Evolutionary conservation across 2,113 vertebrate species (phyloP).

Genomic region (Mastomys coucha): DNA sequence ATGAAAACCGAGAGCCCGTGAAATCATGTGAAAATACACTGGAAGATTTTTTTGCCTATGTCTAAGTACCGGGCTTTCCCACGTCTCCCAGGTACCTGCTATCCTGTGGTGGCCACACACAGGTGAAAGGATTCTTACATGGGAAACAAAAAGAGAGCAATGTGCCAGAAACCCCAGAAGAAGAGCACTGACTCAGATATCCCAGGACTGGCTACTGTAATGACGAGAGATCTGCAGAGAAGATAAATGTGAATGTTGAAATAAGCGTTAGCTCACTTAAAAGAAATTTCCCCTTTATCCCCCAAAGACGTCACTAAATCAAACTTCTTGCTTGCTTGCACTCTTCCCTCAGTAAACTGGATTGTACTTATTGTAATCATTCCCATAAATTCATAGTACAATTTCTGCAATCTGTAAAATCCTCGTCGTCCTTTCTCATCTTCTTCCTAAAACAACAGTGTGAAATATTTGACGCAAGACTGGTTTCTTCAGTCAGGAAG

Average conservation of each 20-base stretch:
- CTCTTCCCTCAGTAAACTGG: slow-evolving; percentile 25
- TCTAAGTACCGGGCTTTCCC: background rate
- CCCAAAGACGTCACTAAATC: background rate
- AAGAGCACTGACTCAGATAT: background rate
- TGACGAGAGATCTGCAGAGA: background rate
- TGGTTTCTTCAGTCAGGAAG: background rate
- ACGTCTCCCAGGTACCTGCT: background rate
- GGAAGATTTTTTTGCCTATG: slow-evolving; percentile 26
- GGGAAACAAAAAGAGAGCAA: background rate
- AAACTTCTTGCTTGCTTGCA: background rate
- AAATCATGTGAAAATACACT: slow-evolving; percentile 47
- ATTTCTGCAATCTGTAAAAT: background rate
- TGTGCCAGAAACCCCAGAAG: background rate
- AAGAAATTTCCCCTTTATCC: background rate
- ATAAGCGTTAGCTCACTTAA: slow-evolving; percentile 34
- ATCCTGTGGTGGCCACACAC: no score
- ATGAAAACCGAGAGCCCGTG: slow-evolving; percentile 47
- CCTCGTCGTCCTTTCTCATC: background rate
- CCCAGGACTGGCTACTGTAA: background rate
- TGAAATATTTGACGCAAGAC: background rate
- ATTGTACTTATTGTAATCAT: background rate
- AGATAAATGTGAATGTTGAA: background rate
- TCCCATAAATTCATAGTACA: background rate
- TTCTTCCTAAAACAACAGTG: background rate
- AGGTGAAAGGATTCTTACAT: background rate